Evolutionary conservation across 1,140 invertebrate species (phyloP).

Genomic region (Nephotettix cincticeps): DNA sequence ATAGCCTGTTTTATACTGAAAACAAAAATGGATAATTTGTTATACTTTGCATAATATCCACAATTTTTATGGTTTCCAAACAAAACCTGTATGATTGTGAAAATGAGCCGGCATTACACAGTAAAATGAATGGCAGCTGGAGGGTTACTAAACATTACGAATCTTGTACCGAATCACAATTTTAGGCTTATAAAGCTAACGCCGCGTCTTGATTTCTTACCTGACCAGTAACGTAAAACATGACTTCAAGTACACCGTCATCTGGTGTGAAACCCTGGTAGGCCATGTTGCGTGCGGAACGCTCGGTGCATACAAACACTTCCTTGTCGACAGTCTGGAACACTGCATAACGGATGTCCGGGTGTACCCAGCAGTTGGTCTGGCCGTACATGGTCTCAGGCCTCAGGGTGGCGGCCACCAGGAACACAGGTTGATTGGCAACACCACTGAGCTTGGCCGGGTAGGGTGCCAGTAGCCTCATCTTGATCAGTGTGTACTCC

Average conservation of each 20-base stretch:
- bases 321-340: constrained; percentile 72
- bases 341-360: constrained; percentile 92
- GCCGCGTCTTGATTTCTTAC: too few relatives aligned
- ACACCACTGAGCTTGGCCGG: constrained; percentile 63
- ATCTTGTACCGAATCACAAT: too few relatives aligned
- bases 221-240: constrained; percentile 71
- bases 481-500: constrained; percentile 97
- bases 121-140: too few relatives aligned
- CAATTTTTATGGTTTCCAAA: too few relatives aligned
- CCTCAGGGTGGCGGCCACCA: constrained; percentile 96
- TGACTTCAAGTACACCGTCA: constrained; percentile 75
- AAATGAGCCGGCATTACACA: too few relatives aligned
- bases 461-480: constrained; percentile 76
- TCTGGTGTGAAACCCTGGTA: constrained; percentile 89
- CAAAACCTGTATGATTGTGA: too few relatives aligned
- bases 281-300: constrained; percentile 92
- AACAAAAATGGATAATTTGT: too few relatives aligned
- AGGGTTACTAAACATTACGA: too few relatives aligned
- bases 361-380: constrained; percentile 98
- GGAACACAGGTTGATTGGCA: constrained; percentile 63
- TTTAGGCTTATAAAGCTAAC: too few relatives aligned
- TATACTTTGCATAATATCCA: too few relatives aligned
- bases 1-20: too few relatives aligned
- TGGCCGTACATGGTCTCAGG: constrained; percentile 99
- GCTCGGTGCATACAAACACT: constrained; percentile 82